Percentiles rank a stretch among this genome's conserved stretches.
Conservation (phyloP, 2,113 vertebrate species). For the Alethe castanea region DNA sequence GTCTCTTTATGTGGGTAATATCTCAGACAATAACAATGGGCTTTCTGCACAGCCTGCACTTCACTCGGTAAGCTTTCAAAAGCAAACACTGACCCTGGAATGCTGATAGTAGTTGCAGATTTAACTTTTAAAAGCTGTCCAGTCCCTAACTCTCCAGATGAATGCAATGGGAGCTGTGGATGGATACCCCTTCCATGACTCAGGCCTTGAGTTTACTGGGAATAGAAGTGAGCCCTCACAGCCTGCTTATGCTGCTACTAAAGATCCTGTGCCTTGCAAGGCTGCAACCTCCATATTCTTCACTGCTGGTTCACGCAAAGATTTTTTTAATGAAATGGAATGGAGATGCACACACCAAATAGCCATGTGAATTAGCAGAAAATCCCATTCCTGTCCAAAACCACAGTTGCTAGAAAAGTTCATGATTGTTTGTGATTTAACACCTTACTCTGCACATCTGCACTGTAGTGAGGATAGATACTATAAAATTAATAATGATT, state of each 20-base stretch:
- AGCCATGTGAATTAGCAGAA: neutral
- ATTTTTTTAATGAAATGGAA: neutral
- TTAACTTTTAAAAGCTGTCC: neutral
- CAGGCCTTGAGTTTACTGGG: neutral
- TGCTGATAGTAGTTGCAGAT: neutral
- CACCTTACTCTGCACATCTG: neutral
- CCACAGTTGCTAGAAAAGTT: neutral
- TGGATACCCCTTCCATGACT: neutral
- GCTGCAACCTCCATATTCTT: neutral
- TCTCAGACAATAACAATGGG: neutral
- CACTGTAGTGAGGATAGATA: neutral
- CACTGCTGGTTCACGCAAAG: neutral
- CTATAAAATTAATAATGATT: neutral
- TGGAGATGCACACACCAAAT: neutral
- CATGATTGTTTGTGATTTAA: neutral
- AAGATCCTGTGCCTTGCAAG: neutral
- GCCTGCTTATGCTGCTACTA: neutral
- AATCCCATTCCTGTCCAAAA: neutral
- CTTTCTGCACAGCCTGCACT: neutral
- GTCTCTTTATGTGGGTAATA: neutral
- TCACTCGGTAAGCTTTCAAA: neutral
- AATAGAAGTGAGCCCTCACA: neutral
- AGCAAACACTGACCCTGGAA: neutral
- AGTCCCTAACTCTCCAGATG: neutral
- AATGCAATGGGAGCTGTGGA: neutral